Base-by-base conservation (phyloP, 2,113 vertebrate species). In the Ornithorhynchus anatinus region DNA sequence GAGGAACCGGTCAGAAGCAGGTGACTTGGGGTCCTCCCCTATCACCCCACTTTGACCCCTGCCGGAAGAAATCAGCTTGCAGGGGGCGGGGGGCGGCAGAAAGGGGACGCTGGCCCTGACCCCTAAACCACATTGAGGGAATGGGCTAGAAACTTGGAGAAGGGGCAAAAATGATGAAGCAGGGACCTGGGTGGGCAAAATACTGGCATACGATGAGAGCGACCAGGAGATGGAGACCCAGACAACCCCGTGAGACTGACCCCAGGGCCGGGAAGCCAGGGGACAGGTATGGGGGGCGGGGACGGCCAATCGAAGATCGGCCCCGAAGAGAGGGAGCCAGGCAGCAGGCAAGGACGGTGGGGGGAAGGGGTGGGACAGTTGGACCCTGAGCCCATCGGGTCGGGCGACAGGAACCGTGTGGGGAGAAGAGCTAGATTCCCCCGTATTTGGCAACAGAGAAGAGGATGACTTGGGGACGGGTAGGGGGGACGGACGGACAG, bases 361-460 rank as follows among this genome's bases (percentile, higher is more conserved):
- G 12, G 12, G 42, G 14, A 14, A 15, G 42, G 14, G 14, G 12
- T 43, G 12, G 12, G 42, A 43, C 42, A 43, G 42, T 43, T 15
- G 42, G n/a, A n/a, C n/a, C n/a, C n/a, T n/a, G n/a, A n/a, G n/a
- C n/a, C n/a, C n/a, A n/a, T n/a, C n/a, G n/a, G n/a, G n/a, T n/a
- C n/a, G n/a, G n/a, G n/a, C n/a, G n/a, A n/a, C n/a, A n/a, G 42
- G 42, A 12, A 12, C 14, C 14, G 12, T 15, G 12, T 14, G 12
- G 42, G 12, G 42, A 43, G 14, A 12, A 43, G 14, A 43, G 12
- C 14, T 12, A 14, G 14, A 43, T 43, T 14, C 70, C 75, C 57
- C 53, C 60, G 50, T 27, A 29, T 85, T 84, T 84, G 86, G 83
- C 86, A 85, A 85, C 76, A 54, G 82, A 80, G 79, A 74, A 78